Conservation (phyloP, 2,888 invertebrate species). For the Mycalesis mineus region DNA sequence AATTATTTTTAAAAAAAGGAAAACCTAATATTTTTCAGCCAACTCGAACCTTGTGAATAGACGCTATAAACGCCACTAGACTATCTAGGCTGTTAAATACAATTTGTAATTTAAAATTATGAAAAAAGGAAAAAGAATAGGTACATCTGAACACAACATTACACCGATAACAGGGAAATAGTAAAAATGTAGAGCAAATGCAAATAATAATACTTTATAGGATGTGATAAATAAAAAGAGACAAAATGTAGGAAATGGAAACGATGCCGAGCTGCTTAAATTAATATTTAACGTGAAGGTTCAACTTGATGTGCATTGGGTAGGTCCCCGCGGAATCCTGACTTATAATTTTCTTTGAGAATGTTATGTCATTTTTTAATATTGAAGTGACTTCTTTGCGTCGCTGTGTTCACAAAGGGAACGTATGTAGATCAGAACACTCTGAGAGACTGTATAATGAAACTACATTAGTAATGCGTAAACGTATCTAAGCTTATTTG, state of each 20-base stretch:
- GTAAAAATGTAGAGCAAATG: too few species aligned
- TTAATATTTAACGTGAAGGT: slow-evolving; percentile 72
- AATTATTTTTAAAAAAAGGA: too few species aligned
- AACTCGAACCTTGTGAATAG: too few species aligned
- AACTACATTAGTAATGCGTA: slow-evolving; percentile 29
- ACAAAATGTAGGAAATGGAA: slow-evolving; percentile 40
- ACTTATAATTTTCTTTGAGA: slow-evolving; percentile 75
- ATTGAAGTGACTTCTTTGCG: slow-evolving; percentile 66
- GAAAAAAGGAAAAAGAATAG: too few species aligned
- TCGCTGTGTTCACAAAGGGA: slow-evolving; percentile 63
- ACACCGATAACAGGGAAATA: too few species aligned
- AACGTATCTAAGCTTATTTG: slow-evolving; percentile 8
- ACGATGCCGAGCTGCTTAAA: slow-evolving; percentile 52
- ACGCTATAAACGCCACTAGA: too few species aligned
- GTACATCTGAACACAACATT: too few species aligned
- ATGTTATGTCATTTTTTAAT: slow-evolving; percentile 73
- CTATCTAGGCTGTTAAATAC: too few species aligned
- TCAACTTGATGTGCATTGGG: slow-evolving; percentile 71
- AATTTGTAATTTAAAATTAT: too few species aligned
- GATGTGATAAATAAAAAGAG: not conserved
- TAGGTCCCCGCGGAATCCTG: slow-evolving; percentile 64
- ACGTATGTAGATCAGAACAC: slow-evolving; percentile 52
- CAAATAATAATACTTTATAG: not conserved
- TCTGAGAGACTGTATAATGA: slow-evolving; percentile 46
- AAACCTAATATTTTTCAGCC: too few species aligned